Conservation (phyloP, 2,113 vertebrate species). For the Todiramphus saurophagus region DNA sequence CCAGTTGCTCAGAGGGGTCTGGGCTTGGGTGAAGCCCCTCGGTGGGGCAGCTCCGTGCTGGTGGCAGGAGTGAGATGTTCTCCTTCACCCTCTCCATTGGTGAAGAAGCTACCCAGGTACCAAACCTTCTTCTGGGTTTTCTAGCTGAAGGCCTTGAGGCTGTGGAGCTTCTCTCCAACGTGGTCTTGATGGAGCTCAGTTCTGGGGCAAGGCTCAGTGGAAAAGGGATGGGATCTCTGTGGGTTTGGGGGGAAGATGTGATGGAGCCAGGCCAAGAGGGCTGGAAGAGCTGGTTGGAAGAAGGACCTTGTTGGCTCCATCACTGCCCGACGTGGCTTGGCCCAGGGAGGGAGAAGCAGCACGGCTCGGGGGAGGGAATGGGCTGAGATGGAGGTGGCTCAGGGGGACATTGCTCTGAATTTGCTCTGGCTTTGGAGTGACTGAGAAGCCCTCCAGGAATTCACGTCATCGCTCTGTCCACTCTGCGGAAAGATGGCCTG, state of each 20-base stretch:
- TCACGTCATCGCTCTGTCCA: rapidly evolving
- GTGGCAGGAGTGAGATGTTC: rapidly evolving
- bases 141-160: neutral
- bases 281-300: neutral
- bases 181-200: neutral
- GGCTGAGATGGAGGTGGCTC: neutral
- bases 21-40: neutral
- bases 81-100: neutral
- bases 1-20: neutral
- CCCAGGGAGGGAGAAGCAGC: neutral
- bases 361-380: neutral
- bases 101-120: neutral
- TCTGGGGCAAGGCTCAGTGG: neutral
- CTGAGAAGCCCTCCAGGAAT: neutral
- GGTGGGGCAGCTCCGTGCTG: too few relatives aligned
- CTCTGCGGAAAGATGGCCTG: rapidly evolving
- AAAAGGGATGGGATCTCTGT: neutral
- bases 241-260: neutral
- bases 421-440: neutral
- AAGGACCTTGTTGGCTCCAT: rapidly evolving
- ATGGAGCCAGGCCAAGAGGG: rapidly evolving
- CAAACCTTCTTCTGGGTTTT: neutral
- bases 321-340: rapidly evolving
- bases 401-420: neutral
- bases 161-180: rapidly evolving